A percentile compares a stretch with the other conserved stretches of the same genome.
Evolutionary conservation across 2,113 vertebrate species (phyloP).

Genomic region (Neolamprologus sp.): DNA sequence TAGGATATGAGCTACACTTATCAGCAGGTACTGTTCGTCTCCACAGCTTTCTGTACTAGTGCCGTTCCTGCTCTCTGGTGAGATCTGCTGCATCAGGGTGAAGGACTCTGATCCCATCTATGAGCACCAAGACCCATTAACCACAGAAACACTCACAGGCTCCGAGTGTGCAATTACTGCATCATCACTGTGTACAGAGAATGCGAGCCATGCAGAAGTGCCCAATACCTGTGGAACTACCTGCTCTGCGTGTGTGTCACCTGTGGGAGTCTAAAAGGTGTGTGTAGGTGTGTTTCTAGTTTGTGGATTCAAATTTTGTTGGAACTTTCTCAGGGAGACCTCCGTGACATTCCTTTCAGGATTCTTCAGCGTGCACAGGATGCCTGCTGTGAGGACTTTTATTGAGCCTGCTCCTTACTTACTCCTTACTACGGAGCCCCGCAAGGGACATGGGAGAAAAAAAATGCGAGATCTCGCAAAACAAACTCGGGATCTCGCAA

Average conservation of each 20-base stretch:
- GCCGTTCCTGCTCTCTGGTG: not conserved
- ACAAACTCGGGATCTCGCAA: not conserved
- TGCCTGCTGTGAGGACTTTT: not conserved
- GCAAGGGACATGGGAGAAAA: not conserved
- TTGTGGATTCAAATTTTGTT: not conserved
- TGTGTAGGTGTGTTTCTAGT: not conserved
- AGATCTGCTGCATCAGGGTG: not conserved
- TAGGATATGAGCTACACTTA: not conserved
- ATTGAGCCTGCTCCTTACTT: not conserved
- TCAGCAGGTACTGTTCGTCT: not conserved
- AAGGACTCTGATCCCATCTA: not conserved
- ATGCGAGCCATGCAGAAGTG: not conserved
- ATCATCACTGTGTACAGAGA: not conserved
- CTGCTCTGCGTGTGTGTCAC: not conserved
- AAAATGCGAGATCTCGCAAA: not conserved
- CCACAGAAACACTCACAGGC: not conserved
- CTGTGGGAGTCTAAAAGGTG: not conserved
- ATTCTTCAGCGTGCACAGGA: constrained; percentile 14
- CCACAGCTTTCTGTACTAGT: not conserved
- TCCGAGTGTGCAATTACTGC: not conserved
- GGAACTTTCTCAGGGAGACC: not conserved
- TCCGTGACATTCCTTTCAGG: constrained; percentile 12
- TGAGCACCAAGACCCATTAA: not conserved
- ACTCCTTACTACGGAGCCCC: not conserved
- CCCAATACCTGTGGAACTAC: not conserved